phyloP scores from a whole-genome alignment of 2,113 vertebrate species.

The Lethenteron reissneri region DNA sequence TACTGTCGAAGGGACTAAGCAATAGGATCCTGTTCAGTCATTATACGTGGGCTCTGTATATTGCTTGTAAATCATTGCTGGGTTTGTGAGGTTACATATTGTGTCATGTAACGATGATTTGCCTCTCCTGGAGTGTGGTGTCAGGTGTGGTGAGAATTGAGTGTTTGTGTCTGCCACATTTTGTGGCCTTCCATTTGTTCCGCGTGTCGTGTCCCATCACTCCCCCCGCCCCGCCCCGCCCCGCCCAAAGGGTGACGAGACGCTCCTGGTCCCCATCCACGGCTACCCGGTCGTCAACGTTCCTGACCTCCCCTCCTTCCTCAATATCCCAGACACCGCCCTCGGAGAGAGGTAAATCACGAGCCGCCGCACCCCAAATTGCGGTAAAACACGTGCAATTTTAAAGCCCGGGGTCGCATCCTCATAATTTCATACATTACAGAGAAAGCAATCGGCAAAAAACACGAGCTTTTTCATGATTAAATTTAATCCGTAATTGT shows the following conservation, averaged over 20 bases:
- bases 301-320: constrained; percentile 46
- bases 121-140: background rate
- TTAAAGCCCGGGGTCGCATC: too few species aligned
- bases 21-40: too few species aligned
- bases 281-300: constrained; percentile 54
- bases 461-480: too few species aligned
- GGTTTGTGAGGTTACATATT: background rate
- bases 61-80: background rate
- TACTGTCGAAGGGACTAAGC: too few species aligned
- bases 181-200: constrained; percentile 10
- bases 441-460: too few species aligned
- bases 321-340: constrained; percentile 38
- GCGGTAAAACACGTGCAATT: too few species aligned
- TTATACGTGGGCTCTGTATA: too few species aligned
- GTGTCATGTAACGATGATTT: background rate
- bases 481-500: too few species aligned
- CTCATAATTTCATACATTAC: too few species aligned
- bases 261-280: constrained; percentile 53
- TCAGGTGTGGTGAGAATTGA: background rate
- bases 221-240: too few species aligned
- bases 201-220: too few species aligned
- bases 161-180: background rate
- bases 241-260: constrained; percentile 41
- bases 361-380: too few species aligned
- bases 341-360: constrained; percentile 49